Percentiles rank a stretch among this genome's conserved stretches.
These are phyloP conservation scores for Glaucomys volans DNA, from an alignment of 2,113 vertebrate genomes.

Conservation along the genomic window DNA sequence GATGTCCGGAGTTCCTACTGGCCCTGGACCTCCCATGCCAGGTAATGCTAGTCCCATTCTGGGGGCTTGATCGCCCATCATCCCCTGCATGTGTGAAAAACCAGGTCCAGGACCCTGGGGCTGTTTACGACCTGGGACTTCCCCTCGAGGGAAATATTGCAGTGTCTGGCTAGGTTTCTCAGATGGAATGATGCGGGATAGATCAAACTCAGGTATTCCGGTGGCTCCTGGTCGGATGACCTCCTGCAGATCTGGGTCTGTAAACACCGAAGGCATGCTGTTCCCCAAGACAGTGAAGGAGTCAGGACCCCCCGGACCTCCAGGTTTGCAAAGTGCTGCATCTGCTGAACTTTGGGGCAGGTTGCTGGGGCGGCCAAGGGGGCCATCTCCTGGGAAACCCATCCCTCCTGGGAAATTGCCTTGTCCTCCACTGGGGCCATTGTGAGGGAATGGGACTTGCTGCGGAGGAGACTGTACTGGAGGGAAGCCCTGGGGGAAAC, in stretches of 20 bases:
- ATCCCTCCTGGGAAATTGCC: slow-evolving; percentile 95
- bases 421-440: slow-evolving; percentile 93
- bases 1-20: slow-evolving; percentile 95
- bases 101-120: slow-evolving; percentile 94
- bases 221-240: slow-evolving; percentile 98
- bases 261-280: slow-evolving; percentile 95
- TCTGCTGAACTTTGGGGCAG: slow-evolving; percentile 95
- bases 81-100: slow-evolving; percentile 95
- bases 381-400: slow-evolving; percentile 97
- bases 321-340: slow-evolving; percentile 97
- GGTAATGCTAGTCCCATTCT: slow-evolving; percentile 97
- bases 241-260: slow-evolving; percentile 97
- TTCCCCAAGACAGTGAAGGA: slow-evolving; percentile 93
- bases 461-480: slow-evolving; percentile 98
- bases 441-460: slow-evolving; percentile 98
- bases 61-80: slow-evolving; percentile 95
- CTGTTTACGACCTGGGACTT: slow-evolving; percentile 95
- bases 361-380: slow-evolving; percentile 94
- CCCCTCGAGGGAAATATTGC: slow-evolving; percentile 98
- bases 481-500: slow-evolving; percentile 96
- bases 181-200: slow-evolving; percentile 98
- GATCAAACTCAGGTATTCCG: slow-evolving; percentile 98
- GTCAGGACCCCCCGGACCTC: slow-evolving; percentile 95
- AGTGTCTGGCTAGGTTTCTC: slow-evolving; percentile 99
- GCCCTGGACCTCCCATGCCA: slow-evolving; percentile 96